A percentile compares a stretch with the other conserved stretches of the same genome.
phyloP scores from a whole-genome alignment of 2,888 invertebrate species.

The Pyrrhosoma nymphula region DNA sequence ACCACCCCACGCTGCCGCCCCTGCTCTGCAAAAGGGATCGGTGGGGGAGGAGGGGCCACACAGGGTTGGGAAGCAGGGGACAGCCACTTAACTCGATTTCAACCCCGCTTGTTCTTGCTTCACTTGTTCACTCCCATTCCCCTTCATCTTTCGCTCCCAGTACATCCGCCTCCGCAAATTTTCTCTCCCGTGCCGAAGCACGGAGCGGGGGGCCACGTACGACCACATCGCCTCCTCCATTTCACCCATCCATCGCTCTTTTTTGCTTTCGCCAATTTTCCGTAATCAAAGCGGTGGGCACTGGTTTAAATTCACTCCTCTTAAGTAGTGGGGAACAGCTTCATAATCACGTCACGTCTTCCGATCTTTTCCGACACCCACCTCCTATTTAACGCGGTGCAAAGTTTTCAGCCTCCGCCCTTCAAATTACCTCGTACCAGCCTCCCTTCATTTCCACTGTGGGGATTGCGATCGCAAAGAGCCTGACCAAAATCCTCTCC shows the following conservation, averaged over 20 bases:
- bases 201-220: not conserved
- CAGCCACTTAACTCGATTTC: constrained; percentile 16
- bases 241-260: not conserved
- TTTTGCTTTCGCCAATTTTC: not conserved
- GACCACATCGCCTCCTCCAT: not conserved
- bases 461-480: too few species aligned
- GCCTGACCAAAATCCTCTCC: too few species aligned
- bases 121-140: not conserved
- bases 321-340: not conserved
- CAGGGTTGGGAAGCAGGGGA: not conserved
- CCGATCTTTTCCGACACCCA: not conserved
- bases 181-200: not conserved
- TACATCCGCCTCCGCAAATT: not conserved
- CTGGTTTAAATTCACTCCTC: not conserved
- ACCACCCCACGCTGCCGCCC: not conserved
- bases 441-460: too few species aligned
- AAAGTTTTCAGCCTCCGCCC: not conserved
- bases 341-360: not conserved
- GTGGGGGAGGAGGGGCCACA: not conserved
- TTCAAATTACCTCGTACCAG: too few species aligned
- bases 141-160: not conserved
- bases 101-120: not conserved
- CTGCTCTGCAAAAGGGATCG: not conserved
- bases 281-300: not conserved
- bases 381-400: not conserved